A percentile compares a stretch with the other conserved stretches of the same genome.
Evolutionary conservation across 2,888 invertebrate genomes (phyloP).

Genomic region (Perizoma affinitatum): DNA sequence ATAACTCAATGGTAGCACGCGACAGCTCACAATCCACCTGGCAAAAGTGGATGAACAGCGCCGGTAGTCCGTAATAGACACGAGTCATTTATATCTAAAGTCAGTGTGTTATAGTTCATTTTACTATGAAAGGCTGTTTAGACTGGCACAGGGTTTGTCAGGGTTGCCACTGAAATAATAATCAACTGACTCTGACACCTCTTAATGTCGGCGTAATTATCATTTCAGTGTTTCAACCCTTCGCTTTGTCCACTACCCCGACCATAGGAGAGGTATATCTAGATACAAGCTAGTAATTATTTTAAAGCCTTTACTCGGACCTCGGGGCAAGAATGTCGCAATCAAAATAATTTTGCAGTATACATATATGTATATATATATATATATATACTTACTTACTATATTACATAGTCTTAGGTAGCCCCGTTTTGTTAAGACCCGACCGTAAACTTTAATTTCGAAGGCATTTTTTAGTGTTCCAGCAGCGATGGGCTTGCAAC

Average conservation of each 20-base stretch:
- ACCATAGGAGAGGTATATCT: constrained; percentile 1
- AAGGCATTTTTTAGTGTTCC: too few species aligned
- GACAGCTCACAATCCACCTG: constrained; percentile 5
- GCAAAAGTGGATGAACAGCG: constrained; percentile 1
- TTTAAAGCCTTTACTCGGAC: constrained; percentile 17
- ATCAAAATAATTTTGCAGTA: constrained; percentile 26
- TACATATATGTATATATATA: too few species aligned
- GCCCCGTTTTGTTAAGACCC: too few species aligned
- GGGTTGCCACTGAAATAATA: constrained; percentile 53
- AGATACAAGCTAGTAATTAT: constrained; percentile 15
- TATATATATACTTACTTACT: neutral
- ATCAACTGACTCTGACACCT: constrained; percentile 41
- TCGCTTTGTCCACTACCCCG: constrained; percentile 31
- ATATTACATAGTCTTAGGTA: too few species aligned
- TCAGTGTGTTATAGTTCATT: constrained; percentile 9
- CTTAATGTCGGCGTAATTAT: constrained; percentile 40
- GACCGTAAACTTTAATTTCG: too few species aligned
- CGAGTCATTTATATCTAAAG: constrained; percentile 6
- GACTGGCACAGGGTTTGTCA: constrained; percentile 37
- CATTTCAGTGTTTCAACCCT: constrained; percentile 37
- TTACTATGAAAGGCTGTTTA: neutral
- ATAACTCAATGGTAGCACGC: constrained; percentile 2
- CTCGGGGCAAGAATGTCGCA: constrained; percentile 23
- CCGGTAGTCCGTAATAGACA: neutral
- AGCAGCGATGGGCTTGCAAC: too few species aligned